Base-by-base conservation (phyloP, 2,888 invertebrate genomes). In the Ptycholaimellus sp. region DNA sequence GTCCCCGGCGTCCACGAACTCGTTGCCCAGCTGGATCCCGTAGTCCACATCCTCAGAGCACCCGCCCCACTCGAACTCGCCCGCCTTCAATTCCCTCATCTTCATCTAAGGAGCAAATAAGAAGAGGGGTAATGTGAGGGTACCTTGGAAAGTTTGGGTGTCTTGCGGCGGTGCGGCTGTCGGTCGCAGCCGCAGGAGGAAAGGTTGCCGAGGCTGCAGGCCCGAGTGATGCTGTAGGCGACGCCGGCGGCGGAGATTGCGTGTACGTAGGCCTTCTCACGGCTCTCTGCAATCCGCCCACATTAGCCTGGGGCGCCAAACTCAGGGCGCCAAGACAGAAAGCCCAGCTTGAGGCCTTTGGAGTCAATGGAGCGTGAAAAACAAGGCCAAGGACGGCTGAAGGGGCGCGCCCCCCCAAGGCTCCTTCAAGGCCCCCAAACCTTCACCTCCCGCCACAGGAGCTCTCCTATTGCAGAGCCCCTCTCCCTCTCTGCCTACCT, bases 201-300 rank as follows among this genome's bases (percentile, higher is more conserved):
- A 40, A 60, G 47, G 31, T 50, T 45, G 2, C 60, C 60, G 11
- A 49, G 46, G 25, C 56, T 57, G 45, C 60, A 60, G 13, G 59
- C 49, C 6, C 55, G 46, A 3, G 60, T 60, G 35, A 60, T 49
- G 20, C 56, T 49, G 44, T 59, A 57, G 16, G 60, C 59, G 35
- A 61, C 58, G 1, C 59, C 59, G 3, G 60, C 59, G 3, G 59
- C 50, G 5, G 57, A 53, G 22, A 60, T 52, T 34, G 60, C 58
- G 46, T 61, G 59, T 13, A 61, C 54, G 45, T 59, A 60, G 1
- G 60, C 58, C 17, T 58, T 49, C 44, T 61, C 60, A 17, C 58
- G 44, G 3, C 59, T 61, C 16, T 59, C 60, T 60, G 45, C 3
- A 44, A 40, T 3, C 16, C 5, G 11, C 5, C 3, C 14, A 7